Conservation (phyloP, 2,113 vertebrate species). For the Ornithorhynchus anatinus region DNA sequence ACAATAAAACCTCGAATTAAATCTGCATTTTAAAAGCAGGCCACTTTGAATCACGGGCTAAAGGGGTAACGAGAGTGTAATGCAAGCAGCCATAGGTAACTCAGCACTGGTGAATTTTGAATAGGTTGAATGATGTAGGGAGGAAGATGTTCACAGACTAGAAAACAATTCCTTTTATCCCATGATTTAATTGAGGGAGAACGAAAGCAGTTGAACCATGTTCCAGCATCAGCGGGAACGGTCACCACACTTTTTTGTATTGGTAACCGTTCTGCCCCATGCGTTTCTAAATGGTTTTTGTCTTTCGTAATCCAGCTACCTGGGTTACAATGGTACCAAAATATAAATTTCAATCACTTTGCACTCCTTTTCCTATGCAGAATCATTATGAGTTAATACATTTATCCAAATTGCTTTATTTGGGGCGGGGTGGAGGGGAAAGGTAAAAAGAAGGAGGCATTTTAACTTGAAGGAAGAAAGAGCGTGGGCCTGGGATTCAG, state of each 20-base stretch:
- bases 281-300: no score
- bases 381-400: no score
- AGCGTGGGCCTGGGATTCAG: no score
- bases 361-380: no score
- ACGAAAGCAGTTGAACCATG: not conserved
- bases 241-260: not conserved
- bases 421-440: no score
- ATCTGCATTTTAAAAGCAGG: constrained; percentile 40
- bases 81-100: not conserved
- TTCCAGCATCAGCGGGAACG: not conserved
- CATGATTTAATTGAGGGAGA: not conserved
- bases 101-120: not conserved
- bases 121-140: not conserved
- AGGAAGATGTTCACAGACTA: not conserved
- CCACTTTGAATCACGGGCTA: constrained; percentile 25
- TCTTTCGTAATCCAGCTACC: no score
- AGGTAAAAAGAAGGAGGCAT: no score
- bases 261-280: not conserved
- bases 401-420: no score
- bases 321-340: no score
- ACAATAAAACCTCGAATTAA: constrained; percentile 29
- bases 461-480: no score
- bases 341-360: no score
- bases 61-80: not conserved
- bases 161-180: not conserved